Conservation (phyloP, 2,113 vertebrate species). For the Lophius piscatorius region DNA sequence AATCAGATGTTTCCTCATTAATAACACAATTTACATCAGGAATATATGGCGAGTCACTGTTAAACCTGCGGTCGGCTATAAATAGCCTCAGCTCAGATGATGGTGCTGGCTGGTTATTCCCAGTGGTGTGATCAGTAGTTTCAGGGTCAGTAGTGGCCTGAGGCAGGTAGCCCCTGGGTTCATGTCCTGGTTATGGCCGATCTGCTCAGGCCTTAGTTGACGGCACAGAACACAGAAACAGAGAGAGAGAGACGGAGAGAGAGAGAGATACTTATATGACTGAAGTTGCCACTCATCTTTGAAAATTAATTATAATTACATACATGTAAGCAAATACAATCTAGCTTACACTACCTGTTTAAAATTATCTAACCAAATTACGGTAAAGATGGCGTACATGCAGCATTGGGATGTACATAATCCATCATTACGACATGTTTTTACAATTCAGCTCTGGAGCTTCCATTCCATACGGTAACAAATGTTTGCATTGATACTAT, state of each 20-base stretch:
- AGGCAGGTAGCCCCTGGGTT: slow-evolving; percentile 52
- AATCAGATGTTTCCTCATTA: neutral
- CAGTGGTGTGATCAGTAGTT: slow-evolving; percentile 47
- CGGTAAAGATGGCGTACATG: neutral
- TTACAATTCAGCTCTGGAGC: slow-evolving; percentile 9
- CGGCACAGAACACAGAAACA: slow-evolving; percentile 17
- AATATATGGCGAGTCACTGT: slow-evolving; percentile 18
- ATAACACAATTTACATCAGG: neutral
- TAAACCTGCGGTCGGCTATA: slow-evolving; percentile 33
- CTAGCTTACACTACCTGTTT: no score
- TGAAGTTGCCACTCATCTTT: neutral
- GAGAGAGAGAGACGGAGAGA: neutral
- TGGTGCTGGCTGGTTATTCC: slow-evolving; percentile 43
- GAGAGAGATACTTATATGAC: neutral
- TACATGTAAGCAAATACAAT: no score
- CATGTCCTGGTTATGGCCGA: slow-evolving; percentile 44
- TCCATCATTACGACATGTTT: slow-evolving; percentile 3
- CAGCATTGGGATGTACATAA: neutral
- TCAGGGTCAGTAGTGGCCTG: slow-evolving; percentile 41
- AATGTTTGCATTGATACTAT: slow-evolving; percentile 31
- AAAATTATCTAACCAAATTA: neutral
- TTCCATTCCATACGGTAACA: slow-evolving; percentile 7
- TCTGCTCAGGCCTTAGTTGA: slow-evolving; percentile 28
- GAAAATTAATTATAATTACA: neutral
- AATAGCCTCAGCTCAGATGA: slow-evolving; percentile 31